These are phyloP conservation scores for Aphelinus atriplicis DNA, from an alignment of 1,140 invertebrate species.

Conservation along the genomic window DNA sequence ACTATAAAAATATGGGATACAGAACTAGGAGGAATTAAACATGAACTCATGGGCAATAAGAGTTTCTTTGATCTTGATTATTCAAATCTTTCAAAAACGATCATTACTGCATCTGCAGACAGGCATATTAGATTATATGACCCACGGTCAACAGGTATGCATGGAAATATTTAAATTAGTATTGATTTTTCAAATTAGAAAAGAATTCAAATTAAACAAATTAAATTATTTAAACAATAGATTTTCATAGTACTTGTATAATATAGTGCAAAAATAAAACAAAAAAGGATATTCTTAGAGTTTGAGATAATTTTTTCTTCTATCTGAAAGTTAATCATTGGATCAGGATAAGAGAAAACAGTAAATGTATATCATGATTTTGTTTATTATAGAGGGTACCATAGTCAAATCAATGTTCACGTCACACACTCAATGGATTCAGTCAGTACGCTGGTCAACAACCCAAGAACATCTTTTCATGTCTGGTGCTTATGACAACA, in stretches of 20 bases:
- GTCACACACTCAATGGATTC: conserved; percentile 93
- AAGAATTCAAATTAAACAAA: too few relatives aligned
- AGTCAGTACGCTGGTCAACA: conserved; percentile 89
- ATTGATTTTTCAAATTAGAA: too few relatives aligned
- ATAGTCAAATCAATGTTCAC: conserved; percentile 88
- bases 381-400: conserved; percentile 75
- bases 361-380: background rate
- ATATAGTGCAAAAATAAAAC: conserved; percentile 10
- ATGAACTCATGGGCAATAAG: conserved; percentile 88
- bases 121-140: conserved; percentile 91
- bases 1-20: conserved; percentile 95
- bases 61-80: conserved; percentile 89
- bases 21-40: conserved; percentile 82
- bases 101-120: conserved; percentile 91
- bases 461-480: conserved; percentile 87
- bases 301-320: background rate
- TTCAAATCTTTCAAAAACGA: conserved; percentile 77
- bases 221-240: too few relatives aligned
- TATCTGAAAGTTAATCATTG: too few relatives aligned
- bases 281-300: conserved; percentile 8
- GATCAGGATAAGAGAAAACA: too few relatives aligned
- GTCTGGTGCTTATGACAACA: conserved; percentile 90
- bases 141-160: conserved; percentile 81
- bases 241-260: conserved; percentile 1
- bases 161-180: too few relatives aligned